phyloP scores from a whole-genome alignment of 2,113 vertebrate genomes.

The Herpailurus yagouaroundi region DNA sequence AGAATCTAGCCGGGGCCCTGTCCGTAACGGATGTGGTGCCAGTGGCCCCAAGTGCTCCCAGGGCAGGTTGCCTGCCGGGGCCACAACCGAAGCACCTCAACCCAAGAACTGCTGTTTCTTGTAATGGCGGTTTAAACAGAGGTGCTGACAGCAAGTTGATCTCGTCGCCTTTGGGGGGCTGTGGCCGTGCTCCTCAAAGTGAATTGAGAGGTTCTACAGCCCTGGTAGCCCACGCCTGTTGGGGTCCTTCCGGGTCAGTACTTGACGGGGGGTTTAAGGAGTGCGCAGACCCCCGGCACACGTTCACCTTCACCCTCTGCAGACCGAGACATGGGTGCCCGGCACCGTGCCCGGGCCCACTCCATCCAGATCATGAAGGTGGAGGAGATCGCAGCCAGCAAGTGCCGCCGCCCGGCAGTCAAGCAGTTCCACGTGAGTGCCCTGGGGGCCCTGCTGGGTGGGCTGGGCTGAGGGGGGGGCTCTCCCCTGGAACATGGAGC shows the following conservation, averaged over 20 bases:
- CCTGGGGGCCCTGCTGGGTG: accelerated
- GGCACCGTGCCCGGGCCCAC: slow-evolving; percentile 95
- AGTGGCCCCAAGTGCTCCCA: not conserved
- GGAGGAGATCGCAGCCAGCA: slow-evolving; percentile 95
- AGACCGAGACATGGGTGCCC: slow-evolving; percentile 98
- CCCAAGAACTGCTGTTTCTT: slow-evolving; percentile 87
- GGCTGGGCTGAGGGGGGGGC: not conserved
- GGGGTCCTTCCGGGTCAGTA: slow-evolving; percentile 81
- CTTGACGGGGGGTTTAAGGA: not conserved
- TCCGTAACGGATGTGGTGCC: too few species aligned
- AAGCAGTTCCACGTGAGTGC: slow-evolving; percentile 99
- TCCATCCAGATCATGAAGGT: slow-evolving; percentile 99
- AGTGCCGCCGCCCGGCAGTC: slow-evolving; percentile 96
- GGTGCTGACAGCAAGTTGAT: slow-evolving; percentile 88
- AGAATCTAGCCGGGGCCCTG: not conserved
- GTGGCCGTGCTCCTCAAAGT: slow-evolving; percentile 89
- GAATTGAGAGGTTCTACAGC: slow-evolving; percentile 90
- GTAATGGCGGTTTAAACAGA: slow-evolving; percentile 86
- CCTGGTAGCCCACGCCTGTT: accelerated
- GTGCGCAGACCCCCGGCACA: not conserved
- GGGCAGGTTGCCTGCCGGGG: accelerated
- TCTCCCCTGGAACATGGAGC: not conserved
- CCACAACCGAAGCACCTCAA: slow-evolving; percentile 86
- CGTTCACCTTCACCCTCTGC: accelerated
- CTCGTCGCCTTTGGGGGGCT: slow-evolving; percentile 94